Base-by-base conservation (phyloP, 2,888 invertebrate species). In the Ferrisia virgata region DNA sequence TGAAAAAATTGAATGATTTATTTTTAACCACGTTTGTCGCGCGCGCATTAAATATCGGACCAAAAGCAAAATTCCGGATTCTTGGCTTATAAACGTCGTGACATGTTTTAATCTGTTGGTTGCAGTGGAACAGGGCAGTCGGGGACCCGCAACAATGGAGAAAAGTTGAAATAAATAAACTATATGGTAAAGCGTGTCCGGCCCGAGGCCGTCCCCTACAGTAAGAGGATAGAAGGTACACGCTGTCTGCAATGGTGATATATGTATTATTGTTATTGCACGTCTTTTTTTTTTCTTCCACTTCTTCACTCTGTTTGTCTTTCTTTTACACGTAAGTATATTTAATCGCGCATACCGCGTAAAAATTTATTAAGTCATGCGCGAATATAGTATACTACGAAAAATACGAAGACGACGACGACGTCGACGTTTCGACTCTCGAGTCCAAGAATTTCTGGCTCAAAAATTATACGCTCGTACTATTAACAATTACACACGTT, bases 281-380 rank as follows among this genome's bases (percentile, higher is more conserved):
- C 33, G 72, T 72, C 72, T 6, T 47, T 47, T 47, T 6, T 47
- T 47, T 47, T 47, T 47, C 47, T 47, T 8, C 18, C 47, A 18
- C 47, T 47, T 18, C 47, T 47, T 33, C 25, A 13, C 58, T 25
- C 22, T 64, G 11, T 8, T 2, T 11, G 25, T 64, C 13, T 64
- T 11, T 39, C 11, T n/a, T n/a, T n/a, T n/a, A n/a, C 39, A 39
- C 39, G 11, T 39, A 39, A 9, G 72, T 72, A 33, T 47, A 47
- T 47, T 72, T 33, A 72, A 72, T 72, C 72, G 72, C 72, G 72
- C 72, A 64, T 64, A 72, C 72, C 72, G 72, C 33, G 25, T 64
- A 72, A 72, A 72, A 72, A 72, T 72, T 72, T 72, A 72, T 72
- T 72, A 72, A 72, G 72, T 72, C 72, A 72, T 72, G 72, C 72